Conservation (phyloP, 2,113 vertebrate species). For the Sinocyclocheilus rhinocerous region DNA sequence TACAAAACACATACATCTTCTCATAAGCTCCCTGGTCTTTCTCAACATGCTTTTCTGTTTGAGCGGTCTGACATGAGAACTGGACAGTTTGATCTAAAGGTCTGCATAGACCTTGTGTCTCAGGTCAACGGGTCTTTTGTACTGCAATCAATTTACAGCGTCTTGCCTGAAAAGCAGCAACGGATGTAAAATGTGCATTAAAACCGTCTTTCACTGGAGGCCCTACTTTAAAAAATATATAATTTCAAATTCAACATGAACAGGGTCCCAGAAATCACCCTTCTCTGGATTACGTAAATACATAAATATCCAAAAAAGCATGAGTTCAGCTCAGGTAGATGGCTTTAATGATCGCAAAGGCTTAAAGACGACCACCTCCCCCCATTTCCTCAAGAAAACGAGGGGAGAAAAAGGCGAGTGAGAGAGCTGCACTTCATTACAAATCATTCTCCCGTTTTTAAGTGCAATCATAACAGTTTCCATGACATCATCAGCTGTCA, state of each 20-base stretch:
- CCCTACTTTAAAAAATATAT: not conserved
- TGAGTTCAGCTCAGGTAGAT: constrained; percentile 57
- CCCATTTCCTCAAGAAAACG: constrained; percentile 14
- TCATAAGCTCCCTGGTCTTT: constrained; percentile 10
- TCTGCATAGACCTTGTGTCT: not conserved
- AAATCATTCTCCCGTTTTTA: constrained; percentile 68
- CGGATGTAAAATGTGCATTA: constrained; percentile 48
- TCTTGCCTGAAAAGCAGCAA: constrained; percentile 36
- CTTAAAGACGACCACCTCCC: constrained; percentile 45
- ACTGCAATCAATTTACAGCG: constrained; percentile 46
- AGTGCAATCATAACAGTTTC: constrained; percentile 71
- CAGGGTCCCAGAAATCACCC: constrained; percentile 3
- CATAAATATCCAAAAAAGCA: constrained; percentile 46
- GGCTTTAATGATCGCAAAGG: constrained; percentile 49
- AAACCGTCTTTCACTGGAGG: constrained; percentile 18
- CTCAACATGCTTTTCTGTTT: constrained; percentile 43
- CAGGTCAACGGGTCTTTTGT: constrained; percentile 49
- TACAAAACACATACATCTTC: constrained; percentile 31
- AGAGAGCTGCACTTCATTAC: constrained; percentile 70
- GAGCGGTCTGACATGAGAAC: constrained; percentile 30
- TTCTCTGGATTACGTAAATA: constrained; percentile 58
- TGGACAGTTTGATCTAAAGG: constrained; percentile 21
- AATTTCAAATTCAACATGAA: constrained; percentile 6
- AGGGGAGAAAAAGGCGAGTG: constrained; percentile 23
- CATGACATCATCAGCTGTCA: constrained; percentile 77